Base-by-base conservation (phyloP, 2,797 vertebrate species). In the Phrynocephalus vlangalii region DNA sequence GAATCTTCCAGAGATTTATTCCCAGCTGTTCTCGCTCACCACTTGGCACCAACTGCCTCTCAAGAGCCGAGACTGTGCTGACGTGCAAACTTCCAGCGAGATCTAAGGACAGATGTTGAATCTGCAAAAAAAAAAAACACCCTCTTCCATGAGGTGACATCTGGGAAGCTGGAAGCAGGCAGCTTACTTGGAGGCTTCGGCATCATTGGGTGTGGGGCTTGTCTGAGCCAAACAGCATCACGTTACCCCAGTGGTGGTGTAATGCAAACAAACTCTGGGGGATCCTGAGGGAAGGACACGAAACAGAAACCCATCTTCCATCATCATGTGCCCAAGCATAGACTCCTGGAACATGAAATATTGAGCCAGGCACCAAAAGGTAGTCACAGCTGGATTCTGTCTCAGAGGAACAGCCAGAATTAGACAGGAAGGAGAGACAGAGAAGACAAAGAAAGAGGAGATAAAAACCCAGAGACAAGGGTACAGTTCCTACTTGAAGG, bases 201-300 rank as follows among this genome's bases (percentile, higher is more conserved):
- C 38, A 81, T 83, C 70, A 66, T 16, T 33, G 56, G 7, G 20
- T 0, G 0, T 38, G 68, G 71, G 26, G 83, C 16, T 84, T 76
- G 33, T 91, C 90, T 72, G 63, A 83, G 75, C 18, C 91, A 92
- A 90, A 0, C 0, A 6, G 30, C 7, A 10, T 0, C 2, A 80
- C 66, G 44, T 75, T 84, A 15, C 82, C 83, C 30, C 86, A 48
- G 0, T 2, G 71, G 66, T 86, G 91, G 86, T 85, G 48, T 85
- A 84, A 70, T 60, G 87, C 85, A 91, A 91, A 91, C 86, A 91
- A 92, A 87, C 81, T 63, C 63, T 90, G 83, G 8, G 79, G 76
- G 85, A 83, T 78, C 88, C 89, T 77, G 1, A 70, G 76, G 81
- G 56, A 22, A 30, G n/a, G 3, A 26, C 56, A 79, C 24, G 44